A percentile compares a stretch with the other conserved stretches of the same genome.
phyloP scores from a whole-genome alignment of 2,797 vertebrate genomes.

The Discoglossus pictus region DNA sequence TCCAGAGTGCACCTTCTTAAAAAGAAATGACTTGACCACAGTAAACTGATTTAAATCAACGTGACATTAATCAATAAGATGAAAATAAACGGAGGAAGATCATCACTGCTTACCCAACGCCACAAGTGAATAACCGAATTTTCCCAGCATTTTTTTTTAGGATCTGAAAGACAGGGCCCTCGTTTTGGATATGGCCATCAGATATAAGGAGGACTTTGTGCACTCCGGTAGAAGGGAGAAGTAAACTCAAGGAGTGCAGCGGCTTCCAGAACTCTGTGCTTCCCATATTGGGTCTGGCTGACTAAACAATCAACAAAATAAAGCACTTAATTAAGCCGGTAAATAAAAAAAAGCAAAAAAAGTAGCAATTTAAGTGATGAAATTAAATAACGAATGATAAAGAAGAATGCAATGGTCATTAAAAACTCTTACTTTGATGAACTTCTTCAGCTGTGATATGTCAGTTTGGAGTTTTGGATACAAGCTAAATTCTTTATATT shows the following conservation, averaged over 20 bases:
- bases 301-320: conserved; percentile 57
- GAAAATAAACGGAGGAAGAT: not conserved
- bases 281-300: conserved; percentile 71
- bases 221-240: conserved; percentile 71
- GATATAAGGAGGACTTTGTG: conserved; percentile 83
- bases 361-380: not conserved
- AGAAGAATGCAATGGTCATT: not conserved
- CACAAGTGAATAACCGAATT: conserved; percentile 82
- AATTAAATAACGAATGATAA: not conserved
- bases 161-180: conserved; percentile 71
- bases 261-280: conserved; percentile 85
- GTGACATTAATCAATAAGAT: no score
- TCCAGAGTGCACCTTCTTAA: no score
- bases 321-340: not conserved
- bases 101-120: conserved; percentile 71
- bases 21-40: no score
- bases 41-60: no score
- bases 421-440: conserved; percentile 71
- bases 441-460: conserved; percentile 54
- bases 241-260: conserved; percentile 73
- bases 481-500: conserved; percentile 73
- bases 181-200: conserved; percentile 84
- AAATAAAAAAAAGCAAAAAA: not conserved
- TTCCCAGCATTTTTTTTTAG: conserved; percentile 69
- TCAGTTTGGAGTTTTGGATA: conserved; percentile 57